Evolutionary conservation across 2,888 invertebrate species (phyloP), one percentile per base, ranked within the genome.

Genomic region (Archaeoteleia sp.): DNA sequence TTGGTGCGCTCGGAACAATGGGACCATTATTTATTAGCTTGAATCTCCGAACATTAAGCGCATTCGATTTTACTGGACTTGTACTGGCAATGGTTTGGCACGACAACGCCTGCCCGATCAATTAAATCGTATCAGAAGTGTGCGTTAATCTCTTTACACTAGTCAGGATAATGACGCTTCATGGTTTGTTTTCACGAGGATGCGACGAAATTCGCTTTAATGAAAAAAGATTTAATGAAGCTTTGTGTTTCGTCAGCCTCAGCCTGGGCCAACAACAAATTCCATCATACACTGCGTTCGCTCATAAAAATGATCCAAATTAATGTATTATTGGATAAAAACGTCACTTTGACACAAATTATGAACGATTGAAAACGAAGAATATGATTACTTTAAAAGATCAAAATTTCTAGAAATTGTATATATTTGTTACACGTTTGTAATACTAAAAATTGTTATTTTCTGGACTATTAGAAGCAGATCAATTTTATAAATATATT

Each of bases 11-110:
- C 67, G 74, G 71, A 78, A 80, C 76, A 80, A 79, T 79, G 74
- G 74, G 60, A 61, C 75, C 71, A 76, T 80, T 79, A 80, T 79
- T 80, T 80, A 79, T 79, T 77, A 74, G 74, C 67, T 40, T 51
- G 71, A 75, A 75, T 76, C 75, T 74, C 67, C 55, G 61, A 65
- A 73, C 72, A 75, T 78, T 78, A 78, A 74, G 62, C 70, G 70
- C 70, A 57, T 66, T 71, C 70, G 67, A 74, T 72, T 75, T 68
- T 65, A 30, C 63, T 40, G 40, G 23, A 51, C 17, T 40, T 30
- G 51, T 63, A 34, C 42, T 25, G 37, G 46, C 34, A 54, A 69
- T 69, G 55, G 60, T 69, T 66, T 61, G 55, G 55, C 57, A 40
- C 53, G 53, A 69, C 69, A 69, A 65, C 69, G 57, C 65, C 63